Conservation (phyloP, 1,140 invertebrate genomes). For the Drosophila sproati region DNA sequence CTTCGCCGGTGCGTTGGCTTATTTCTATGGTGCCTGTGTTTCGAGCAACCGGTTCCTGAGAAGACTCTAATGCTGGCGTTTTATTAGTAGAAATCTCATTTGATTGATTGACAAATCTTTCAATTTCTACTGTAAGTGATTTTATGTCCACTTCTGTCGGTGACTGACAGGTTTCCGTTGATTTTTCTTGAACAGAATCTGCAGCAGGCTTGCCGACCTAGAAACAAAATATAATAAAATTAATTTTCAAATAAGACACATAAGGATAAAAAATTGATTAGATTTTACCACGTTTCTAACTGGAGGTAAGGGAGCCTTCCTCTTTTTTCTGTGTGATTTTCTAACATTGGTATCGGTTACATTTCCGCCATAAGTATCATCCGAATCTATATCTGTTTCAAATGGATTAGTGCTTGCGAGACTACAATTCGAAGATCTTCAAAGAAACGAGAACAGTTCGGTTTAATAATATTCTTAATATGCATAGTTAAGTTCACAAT, state of each 20-base stretch:
- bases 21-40: background rate
- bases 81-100: constrained; percentile 41
- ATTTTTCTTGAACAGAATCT: background rate
- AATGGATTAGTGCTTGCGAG: constrained; percentile 86
- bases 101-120: constrained; percentile 71
- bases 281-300: constrained; percentile 41
- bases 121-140: constrained; percentile 77
- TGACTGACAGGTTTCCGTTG: background rate
- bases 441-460: constrained; percentile 1
- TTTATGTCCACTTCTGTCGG: constrained; percentile 58
- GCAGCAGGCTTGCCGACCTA: background rate
- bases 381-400: constrained; percentile 81
- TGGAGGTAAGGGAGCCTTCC: constrained; percentile 50
- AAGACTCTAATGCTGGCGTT: background rate
- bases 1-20: background rate
- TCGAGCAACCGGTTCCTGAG: background rate
- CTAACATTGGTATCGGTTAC: background rate
- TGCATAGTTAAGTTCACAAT: background rate
- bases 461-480: background rate
- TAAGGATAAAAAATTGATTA: background rate
- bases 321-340: constrained; percentile 61
- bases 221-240: background rate
- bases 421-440: constrained; percentile 85
- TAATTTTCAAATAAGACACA: background rate
- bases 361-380: constrained; percentile 36